Conservation (phyloP, 2,888 invertebrate species). For the Phortica okadai region DNA sequence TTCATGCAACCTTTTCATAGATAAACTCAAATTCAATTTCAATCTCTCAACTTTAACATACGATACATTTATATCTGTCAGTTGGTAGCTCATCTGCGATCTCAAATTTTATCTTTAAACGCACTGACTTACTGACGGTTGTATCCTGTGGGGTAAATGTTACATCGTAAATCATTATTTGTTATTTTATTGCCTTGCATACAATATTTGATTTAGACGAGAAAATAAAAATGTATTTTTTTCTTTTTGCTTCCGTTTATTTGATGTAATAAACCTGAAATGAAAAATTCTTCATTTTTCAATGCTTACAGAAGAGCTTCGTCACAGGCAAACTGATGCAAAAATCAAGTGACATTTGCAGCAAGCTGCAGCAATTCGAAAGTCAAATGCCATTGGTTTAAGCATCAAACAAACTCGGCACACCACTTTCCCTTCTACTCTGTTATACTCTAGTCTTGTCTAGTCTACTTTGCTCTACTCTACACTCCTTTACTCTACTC, state of each 20-base stretch:
- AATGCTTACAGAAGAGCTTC: neutral
- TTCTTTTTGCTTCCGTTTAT: neutral
- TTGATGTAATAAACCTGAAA: neutral
- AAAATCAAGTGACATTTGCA: neutral
- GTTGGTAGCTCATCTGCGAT: neutral
- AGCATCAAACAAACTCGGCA: slow-evolving; percentile 1
- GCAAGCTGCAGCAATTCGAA: neutral
- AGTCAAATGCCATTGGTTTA: slow-evolving; percentile 12
- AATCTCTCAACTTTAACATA: slow-evolving; percentile 27
- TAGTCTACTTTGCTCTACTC: slow-evolving; percentile 3
- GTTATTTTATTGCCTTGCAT: neutral
- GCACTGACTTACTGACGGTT: neutral
- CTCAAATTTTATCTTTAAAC: neutral
- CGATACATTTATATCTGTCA: slow-evolving; percentile 23
- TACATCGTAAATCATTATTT: slow-evolving; percentile 8
- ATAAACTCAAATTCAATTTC: slow-evolving; percentile 10
- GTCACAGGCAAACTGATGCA: neutral
- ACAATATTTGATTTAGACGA: neutral
- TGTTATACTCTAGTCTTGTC: neutral
- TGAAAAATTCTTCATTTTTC: neutral
- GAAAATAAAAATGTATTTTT: neutral
- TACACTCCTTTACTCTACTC: neutral
- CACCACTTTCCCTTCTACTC: neutral
- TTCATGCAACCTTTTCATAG: no score
- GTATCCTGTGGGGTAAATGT: slow-evolving; percentile 7